Conservation (phyloP, 2,113 vertebrate species). For the Rhinopomastus cyanomelas region DNA sequence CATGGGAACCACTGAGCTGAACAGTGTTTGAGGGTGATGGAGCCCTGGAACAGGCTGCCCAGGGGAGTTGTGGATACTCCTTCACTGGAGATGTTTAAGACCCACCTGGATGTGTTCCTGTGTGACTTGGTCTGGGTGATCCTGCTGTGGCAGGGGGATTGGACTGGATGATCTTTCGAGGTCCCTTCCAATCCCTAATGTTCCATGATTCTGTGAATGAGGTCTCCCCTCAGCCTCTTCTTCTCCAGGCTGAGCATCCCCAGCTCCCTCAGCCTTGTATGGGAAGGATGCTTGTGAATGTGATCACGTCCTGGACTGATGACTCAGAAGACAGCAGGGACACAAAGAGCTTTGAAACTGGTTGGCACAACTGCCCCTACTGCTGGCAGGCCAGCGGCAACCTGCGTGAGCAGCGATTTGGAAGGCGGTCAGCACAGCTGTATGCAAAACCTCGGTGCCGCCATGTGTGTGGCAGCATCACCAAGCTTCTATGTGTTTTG, state of each 20-base stretch:
- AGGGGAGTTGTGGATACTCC: too few relatives aligned
- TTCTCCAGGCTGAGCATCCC: too few relatives aligned
- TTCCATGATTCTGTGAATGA: too few relatives aligned
- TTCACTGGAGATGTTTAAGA: too few relatives aligned
- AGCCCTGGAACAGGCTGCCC: too few relatives aligned
- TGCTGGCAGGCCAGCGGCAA: background rate
- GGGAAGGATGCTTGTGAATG: background rate
- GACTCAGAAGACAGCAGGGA: background rate
- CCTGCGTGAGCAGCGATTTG: background rate
- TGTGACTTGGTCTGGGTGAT: too few relatives aligned
- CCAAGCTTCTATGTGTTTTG: rapidly evolving
- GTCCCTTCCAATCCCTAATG: too few relatives aligned
- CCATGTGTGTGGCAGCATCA: rapidly evolving
- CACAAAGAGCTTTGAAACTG: background rate
- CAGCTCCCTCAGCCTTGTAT: background rate
- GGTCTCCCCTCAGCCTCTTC: too few relatives aligned
- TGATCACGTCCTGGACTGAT: background rate
- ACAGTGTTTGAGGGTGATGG: too few relatives aligned
- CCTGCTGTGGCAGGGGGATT: too few relatives aligned
- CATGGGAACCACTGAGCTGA: rapidly evolving
- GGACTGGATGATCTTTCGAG: too few relatives aligned
- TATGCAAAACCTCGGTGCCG: background rate
- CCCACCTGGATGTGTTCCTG: too few relatives aligned
- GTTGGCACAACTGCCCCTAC: background rate
- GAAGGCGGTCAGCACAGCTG: background rate